Percentiles rank a stretch among this genome's conserved stretches.
Conservation (phyloP, 2,888 invertebrate species). For the Carterocephalus palaemon region DNA sequence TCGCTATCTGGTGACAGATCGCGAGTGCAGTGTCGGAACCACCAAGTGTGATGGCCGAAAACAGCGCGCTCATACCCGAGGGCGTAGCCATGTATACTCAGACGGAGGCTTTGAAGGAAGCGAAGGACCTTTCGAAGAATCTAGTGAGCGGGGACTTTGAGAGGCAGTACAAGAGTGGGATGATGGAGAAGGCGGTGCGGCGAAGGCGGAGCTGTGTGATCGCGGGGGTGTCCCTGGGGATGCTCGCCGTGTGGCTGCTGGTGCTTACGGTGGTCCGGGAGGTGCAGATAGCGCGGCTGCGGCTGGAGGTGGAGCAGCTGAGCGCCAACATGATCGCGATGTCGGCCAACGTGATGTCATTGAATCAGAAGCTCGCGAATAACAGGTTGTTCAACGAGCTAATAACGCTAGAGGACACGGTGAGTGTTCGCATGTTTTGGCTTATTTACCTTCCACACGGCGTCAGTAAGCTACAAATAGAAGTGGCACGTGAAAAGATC, state of each 20-base stretch:
- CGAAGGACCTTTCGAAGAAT: slow-evolving; percentile 66
- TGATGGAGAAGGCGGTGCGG: slow-evolving; percentile 46
- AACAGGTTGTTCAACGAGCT: slow-evolving; percentile 61
- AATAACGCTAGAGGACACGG: slow-evolving; percentile 64
- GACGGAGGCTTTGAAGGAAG: slow-evolving; percentile 55
- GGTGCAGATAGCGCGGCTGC: slow-evolving; percentile 54
- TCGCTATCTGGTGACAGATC: slow-evolving; percentile 39
- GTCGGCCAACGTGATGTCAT: slow-evolving; percentile 55
- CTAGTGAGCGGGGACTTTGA: slow-evolving; percentile 71
- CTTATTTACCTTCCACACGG: slow-evolving; percentile 27
- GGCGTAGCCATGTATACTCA: slow-evolving; percentile 60
- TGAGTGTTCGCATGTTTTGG: slow-evolving; percentile 42
- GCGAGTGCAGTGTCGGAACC: slow-evolving; percentile 48
- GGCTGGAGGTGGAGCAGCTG: slow-evolving; percentile 60
- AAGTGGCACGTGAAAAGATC: slow-evolving; percentile 19
- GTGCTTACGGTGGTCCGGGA: slow-evolving; percentile 60
- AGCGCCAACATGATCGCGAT: slow-evolving; percentile 61
- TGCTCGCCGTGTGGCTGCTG: slow-evolving; percentile 53
- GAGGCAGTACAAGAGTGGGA: slow-evolving; percentile 53
- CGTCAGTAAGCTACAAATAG: slow-evolving; percentile 22
- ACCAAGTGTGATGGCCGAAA: slow-evolving; percentile 62
- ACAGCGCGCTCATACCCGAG: slow-evolving; percentile 61
- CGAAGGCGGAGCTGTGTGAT: slow-evolving; percentile 48
- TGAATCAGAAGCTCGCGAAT: slow-evolving; percentile 58
- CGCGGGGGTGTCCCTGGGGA: slow-evolving; percentile 43